phyloP scores from a whole-genome alignment of 2,797 vertebrate genomes.

The Falco rusticolus region DNA sequence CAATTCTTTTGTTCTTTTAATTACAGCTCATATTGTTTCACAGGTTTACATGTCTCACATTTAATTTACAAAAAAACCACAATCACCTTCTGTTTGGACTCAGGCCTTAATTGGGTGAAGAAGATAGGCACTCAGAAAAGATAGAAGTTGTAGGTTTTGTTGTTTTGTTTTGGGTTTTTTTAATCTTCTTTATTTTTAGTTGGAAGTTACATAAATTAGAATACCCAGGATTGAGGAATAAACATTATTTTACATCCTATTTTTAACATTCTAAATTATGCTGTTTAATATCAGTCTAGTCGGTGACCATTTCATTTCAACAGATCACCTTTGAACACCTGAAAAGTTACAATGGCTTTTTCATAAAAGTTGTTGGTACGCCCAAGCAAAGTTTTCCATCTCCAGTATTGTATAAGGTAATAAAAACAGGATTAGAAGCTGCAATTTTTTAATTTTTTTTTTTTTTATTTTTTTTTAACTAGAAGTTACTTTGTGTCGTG shows the following conservation, averaged over 20 bases:
- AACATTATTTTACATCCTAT: background rate
- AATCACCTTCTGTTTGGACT: background rate
- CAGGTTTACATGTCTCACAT: background rate
- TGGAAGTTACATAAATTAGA: background rate
- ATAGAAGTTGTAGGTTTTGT: background rate
- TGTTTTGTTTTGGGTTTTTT: background rate
- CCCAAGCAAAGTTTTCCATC: background rate
- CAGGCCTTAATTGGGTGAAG: background rate
- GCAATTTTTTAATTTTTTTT: background rate
- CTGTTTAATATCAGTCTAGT: background rate
- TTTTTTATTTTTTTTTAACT: too few relatives aligned
- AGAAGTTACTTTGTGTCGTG: too few relatives aligned
- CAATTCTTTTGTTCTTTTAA: background rate
- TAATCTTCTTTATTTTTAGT: background rate
- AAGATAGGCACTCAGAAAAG: background rate
- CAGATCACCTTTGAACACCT: background rate
- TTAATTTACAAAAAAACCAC: background rate
- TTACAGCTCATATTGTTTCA: background rate
- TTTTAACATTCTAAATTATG: background rate
- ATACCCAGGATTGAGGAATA: background rate
- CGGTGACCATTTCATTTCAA: background rate
- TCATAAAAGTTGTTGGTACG: background rate
- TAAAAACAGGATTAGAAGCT: background rate
- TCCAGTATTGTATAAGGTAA: background rate
- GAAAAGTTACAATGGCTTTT: background rate